These are phyloP conservation scores for Corbicula japonica DNA, from an alignment of 2,888 invertebrate genomes.

Conservation along the genomic window DNA sequence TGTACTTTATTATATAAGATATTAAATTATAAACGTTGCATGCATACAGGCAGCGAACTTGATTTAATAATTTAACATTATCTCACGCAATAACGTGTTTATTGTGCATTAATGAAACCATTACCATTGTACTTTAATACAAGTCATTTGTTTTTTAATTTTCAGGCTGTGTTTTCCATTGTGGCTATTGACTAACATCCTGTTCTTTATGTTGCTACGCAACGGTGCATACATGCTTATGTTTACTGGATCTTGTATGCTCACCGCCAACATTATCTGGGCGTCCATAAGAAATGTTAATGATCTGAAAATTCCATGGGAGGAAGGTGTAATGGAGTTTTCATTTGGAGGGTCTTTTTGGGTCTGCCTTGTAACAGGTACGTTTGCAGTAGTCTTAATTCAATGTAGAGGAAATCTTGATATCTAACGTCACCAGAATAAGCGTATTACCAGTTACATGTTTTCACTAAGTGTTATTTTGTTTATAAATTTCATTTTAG, in stretches of 20 bases:
- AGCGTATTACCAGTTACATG: background rate
- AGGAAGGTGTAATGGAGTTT: constrained; percentile 84
- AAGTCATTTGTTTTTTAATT: constrained; percentile 1
- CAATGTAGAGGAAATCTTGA: background rate
- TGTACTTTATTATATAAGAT: background rate
- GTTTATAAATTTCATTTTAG: background rate
- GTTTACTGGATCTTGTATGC: constrained; percentile 88
- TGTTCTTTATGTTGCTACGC: constrained; percentile 88
- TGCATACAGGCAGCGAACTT: background rate
- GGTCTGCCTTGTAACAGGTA: constrained; percentile 88
- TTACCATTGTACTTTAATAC: background rate
- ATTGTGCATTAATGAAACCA: background rate
- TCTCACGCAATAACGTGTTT: background rate
- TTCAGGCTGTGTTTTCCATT: constrained; percentile 88
- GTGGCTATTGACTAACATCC: constrained; percentile 88
- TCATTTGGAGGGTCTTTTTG: constrained; percentile 88
- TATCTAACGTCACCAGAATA: background rate
- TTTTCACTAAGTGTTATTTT: background rate
- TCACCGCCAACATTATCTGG: constrained; percentile 88
- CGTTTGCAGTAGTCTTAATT: constrained; percentile 36
- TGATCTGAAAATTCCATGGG: constrained; percentile 88
- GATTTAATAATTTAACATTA: background rate
- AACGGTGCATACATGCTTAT: constrained; percentile 88
- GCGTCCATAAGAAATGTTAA: constrained; percentile 87
- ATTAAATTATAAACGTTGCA: background rate